phyloP scores from a whole-genome alignment of 37 sponge, comb jelly and placozoan species.

The Tethya wilhelma region DNA sequence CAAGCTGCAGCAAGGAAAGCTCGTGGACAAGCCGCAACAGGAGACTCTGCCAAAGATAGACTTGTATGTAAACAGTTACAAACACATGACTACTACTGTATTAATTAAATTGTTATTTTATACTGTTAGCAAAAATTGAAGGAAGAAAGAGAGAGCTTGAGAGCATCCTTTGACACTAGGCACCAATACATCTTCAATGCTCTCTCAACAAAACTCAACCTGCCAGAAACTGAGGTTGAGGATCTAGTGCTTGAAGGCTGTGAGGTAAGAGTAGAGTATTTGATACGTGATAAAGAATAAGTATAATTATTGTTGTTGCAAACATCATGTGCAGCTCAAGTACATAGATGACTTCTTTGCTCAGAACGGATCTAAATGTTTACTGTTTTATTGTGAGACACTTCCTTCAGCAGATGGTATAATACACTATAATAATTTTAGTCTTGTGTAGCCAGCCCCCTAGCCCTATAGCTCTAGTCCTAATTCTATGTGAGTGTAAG shows the following conservation, averaged over 20 bases:
- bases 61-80: slow-evolving; percentile 34
- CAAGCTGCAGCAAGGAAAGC: slow-evolving; percentile 59
- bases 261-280: slow-evolving; percentile 59
- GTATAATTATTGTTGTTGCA: not conserved
- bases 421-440: not conserved
- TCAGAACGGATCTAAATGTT: slow-evolving; percentile 52
- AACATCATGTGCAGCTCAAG: slow-evolving; percentile 31
- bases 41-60: slow-evolving; percentile 59
- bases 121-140: slow-evolving; percentile 64
- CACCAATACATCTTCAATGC: slow-evolving; percentile 83
- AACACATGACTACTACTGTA: not conserved
- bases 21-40: slow-evolving; percentile 2
- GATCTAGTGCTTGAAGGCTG: slow-evolving; percentile 86
- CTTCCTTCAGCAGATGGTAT: not conserved
- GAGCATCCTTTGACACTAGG: slow-evolving; percentile 86
- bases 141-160: slow-evolving; percentile 86
- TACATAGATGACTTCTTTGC: slow-evolving; percentile 73
- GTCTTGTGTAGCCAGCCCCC: not conserved
- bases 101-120: not conserved
- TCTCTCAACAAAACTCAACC: slow-evolving; percentile 73
- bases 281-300: slow-evolving; percentile 67
- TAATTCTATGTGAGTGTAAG: no score
- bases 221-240: slow-evolving; percentile 81
- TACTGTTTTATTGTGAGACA: slow-evolving; percentile 62
- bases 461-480: no score